These are phyloP conservation scores for Drosophila kanekoi DNA, from an alignment of 2,888 invertebrate genomes.

Conservation along the genomic window DNA sequence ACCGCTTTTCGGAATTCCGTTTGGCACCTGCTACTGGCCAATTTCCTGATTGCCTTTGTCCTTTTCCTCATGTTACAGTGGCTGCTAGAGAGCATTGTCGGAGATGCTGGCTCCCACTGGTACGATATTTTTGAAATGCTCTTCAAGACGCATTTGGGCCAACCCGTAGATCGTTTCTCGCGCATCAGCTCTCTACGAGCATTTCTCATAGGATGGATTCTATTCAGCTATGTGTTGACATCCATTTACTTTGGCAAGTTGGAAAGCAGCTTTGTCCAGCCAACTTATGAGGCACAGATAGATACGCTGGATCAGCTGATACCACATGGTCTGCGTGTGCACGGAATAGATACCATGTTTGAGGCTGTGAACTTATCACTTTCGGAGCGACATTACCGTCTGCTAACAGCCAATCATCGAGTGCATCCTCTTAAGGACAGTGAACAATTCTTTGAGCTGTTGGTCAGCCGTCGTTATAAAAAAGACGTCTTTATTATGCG, in stretches of 20 bases:
- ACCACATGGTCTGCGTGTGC: conserved; percentile 57
- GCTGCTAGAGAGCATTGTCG: conserved; percentile 31
- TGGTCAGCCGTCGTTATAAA: conserved; percentile 24
- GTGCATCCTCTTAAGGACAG: conserved; percentile 51
- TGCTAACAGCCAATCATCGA: conserved; percentile 30
- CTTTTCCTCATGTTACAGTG: conserved; percentile 34
- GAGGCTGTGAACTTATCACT: conserved; percentile 49
- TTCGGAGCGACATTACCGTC: conserved; percentile 42
- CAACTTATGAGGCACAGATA: conserved; percentile 77
- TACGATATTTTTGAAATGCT: conserved; percentile 73
- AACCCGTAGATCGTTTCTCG: conserved; percentile 70
- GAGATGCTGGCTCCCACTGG: conserved; percentile 47
- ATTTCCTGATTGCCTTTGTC: conserved; percentile 56
- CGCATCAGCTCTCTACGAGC: conserved; percentile 71
- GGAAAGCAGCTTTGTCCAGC: conserved; percentile 82
- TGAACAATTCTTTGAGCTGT: conserved; percentile 37
- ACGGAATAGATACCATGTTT: conserved; percentile 56
- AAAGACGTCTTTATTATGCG: conserved; percentile 69
- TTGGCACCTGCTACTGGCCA: conserved; percentile 69
- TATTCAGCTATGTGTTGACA: conserved; percentile 81
- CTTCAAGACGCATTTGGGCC: conserved; percentile 75
- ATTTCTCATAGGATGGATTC: conserved; percentile 81
- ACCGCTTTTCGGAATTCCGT: conserved; percentile 65
- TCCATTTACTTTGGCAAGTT: conserved; percentile 82
- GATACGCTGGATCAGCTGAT: conserved; percentile 66